Evolutionary conservation across 1,140 invertebrate species (phyloP), one percentile per base, ranked within the genome.

Genomic region (Meloidogyne chitwoodi): DNA sequence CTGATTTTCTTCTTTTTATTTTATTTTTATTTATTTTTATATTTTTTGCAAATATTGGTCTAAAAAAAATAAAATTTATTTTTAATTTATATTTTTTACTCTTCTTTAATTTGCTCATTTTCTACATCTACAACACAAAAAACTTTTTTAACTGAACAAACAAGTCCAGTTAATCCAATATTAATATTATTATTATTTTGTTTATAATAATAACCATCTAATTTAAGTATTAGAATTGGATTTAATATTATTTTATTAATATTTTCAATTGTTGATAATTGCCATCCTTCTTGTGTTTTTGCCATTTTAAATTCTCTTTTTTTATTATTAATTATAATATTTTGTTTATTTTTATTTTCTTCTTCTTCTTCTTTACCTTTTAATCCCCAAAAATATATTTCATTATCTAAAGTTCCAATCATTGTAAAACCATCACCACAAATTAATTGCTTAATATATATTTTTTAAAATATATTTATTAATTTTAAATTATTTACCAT

Each of bases 321-420:
- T 10, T 8, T 4, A 16, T 24, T 66, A 16, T 3, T 24, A 34
- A 26, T n/a, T 8, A 14, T 26, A 27, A 38, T 16, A 10, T 19
- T 70, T 48, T 16, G 0, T n/a, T n/a, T 1, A 4, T 19, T 44
- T 70, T 34, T 68, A 14, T n/a, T 66, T 62, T 68, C 66, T 11
- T 66, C 11, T 44, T 67, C 41, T 34, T 65, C 27, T 14, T 22
- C n/a, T 44, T 56, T 34, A n/a, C 80, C 77, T 63, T 84, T 88
- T 16, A 91, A 90, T 24, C 92, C 92, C 91, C 92, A 92, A 76
- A 92, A 91, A 68, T 91, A 91, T 1, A 92, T 87, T 73, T 91
- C 90, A 84, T 92, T 92, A 75, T 92, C 90, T 26, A 89, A 86
- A 1, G 91, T 92, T 48, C 89, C 90, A 48, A 90, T 90, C 31